Evolutionary conservation across 2,888 invertebrate species (phyloP).

Genomic region (Cancer borealis): DNA sequence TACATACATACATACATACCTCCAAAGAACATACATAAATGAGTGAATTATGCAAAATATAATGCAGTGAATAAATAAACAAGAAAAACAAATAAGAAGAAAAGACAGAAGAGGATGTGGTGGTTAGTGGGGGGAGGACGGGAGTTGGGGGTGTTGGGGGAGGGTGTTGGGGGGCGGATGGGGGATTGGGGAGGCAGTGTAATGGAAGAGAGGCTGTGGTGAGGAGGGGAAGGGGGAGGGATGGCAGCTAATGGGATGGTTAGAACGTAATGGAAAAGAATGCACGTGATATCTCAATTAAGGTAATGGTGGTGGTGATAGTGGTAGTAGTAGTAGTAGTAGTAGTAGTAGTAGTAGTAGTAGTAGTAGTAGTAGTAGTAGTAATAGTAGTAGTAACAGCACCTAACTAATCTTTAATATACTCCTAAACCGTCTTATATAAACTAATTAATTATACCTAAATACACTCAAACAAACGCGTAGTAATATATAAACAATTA

Average conservation of each 20-base stretch:
- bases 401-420: too few relatives aligned
- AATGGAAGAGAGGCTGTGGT: background rate
- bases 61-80: background rate
- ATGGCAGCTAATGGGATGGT: background rate
- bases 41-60: background rate
- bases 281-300: background rate
- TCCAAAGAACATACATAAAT: background rate
- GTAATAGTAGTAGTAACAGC: too few relatives aligned
- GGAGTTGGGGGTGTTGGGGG: background rate
- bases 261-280: background rate
- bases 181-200: background rate
- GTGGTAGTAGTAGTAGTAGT: background rate
- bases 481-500: too few relatives aligned
- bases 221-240: background rate
- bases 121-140: background rate
- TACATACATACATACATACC: background rate
- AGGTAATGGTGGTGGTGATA: background rate
- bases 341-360: constrained; percentile 12
- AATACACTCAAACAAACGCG: too few relatives aligned
- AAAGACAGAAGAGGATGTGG: background rate
- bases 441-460: too few relatives aligned
- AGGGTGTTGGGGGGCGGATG: background rate
- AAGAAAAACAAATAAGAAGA: background rate
- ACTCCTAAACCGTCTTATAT: too few relatives aligned
- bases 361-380: constrained; percentile 20